A percentile compares a stretch with the other conserved stretches of the same genome.
Conservation (phyloP, 2,888 invertebrate genomes). For the Adelognathus sp. region DNA sequence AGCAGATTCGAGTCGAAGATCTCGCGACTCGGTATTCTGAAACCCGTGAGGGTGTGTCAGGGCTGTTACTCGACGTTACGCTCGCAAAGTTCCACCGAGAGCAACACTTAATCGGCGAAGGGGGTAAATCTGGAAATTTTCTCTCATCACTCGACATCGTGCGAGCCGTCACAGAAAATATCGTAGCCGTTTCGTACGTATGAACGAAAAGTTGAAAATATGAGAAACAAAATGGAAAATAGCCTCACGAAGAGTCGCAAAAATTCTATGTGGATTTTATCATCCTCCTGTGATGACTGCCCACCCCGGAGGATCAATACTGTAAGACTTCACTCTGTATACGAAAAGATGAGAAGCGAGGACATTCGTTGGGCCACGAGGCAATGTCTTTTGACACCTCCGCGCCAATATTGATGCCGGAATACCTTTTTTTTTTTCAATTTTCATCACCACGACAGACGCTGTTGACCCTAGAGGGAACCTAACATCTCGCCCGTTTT, state of each 20-base stretch:
- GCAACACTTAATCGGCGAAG: conserved; percentile 62
- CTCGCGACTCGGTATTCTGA: conserved; percentile 93
- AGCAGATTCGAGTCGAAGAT: conserved; percentile 98
- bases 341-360: conserved; percentile 47
- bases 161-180: neutral
- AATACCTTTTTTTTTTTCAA: neutral
- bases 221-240: conserved; percentile 11
- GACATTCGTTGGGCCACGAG: neutral
- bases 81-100: conserved; percentile 76
- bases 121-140: neutral
- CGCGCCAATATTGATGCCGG: neutral
- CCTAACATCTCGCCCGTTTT: too few species aligned
- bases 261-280: conserved; percentile 29
- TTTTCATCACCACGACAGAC: neutral
- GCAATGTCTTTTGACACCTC: neutral
- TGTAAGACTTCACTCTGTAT: conserved; percentile 50
- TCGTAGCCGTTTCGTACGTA: conserved; percentile 10
- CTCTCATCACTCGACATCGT: neutral
- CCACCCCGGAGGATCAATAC: conserved; percentile 26
- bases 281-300: conserved; percentile 42
- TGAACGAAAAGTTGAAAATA: neutral
- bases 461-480: too few species aligned
- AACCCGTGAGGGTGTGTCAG: conserved; percentile 98
- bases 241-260: neutral
- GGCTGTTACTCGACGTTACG: conserved; percentile 89